phyloP scores from a whole-genome alignment of 1,140 invertebrate species.

The Onthophagus taurus region DNA sequence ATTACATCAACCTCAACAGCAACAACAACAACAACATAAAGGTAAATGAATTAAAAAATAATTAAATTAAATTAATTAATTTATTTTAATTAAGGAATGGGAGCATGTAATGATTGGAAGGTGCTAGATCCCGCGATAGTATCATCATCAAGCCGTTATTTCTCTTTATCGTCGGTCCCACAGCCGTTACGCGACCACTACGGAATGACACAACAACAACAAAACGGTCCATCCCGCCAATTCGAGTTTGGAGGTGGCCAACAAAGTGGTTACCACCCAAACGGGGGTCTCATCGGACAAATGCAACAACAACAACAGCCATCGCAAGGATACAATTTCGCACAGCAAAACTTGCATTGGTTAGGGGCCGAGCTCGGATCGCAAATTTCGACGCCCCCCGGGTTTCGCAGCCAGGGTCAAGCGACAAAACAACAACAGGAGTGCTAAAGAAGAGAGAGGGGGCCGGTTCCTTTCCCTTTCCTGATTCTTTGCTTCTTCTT shows the following conservation, averaged over 20 bases:
- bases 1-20: too few relatives aligned
- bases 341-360: conserved; percentile 24
- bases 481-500: too few relatives aligned
- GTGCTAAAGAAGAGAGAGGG: conserved; percentile 23
- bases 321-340: conserved; percentile 24
- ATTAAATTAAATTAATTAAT: conserved; percentile 11
- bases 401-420: conserved; percentile 32
- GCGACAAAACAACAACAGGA: conserved; percentile 36
- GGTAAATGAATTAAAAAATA: conserved; percentile 21
- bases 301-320: conserved; percentile 29
- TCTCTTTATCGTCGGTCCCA: conserved; percentile 36
- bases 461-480: too few relatives aligned
- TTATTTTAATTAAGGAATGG: conserved; percentile 36
- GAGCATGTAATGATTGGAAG: conserved; percentile 65
- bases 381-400: conserved; percentile 36
- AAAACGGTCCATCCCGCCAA: conserved; percentile 25
- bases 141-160: conserved; percentile 50
- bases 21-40: conserved; percentile 29
- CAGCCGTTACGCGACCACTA: conserved; percentile 18
- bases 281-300: conserved; percentile 27
- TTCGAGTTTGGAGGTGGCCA: conserved; percentile 29
- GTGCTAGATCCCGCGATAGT: conserved; percentile 80
- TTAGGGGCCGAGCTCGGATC: conserved; percentile 31
- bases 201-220: conserved; percentile 27
- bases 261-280: conserved; percentile 28